Evolutionary conservation across 2,113 vertebrate genomes (phyloP).

Genomic region (Pelvicachromis taeniatus): DNA sequence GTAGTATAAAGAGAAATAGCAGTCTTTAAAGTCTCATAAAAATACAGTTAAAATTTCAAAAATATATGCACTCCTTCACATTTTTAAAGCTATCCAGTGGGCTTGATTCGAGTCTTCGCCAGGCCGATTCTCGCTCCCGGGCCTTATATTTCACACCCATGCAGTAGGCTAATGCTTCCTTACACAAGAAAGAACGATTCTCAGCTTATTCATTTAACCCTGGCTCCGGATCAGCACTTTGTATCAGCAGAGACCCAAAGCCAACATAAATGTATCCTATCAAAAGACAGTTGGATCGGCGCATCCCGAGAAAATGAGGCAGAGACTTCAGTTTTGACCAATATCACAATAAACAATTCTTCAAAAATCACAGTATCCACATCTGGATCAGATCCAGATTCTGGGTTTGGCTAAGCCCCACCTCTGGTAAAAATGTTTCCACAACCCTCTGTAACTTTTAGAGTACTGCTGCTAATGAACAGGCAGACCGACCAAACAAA

Average conservation of each 20-base stretch:
- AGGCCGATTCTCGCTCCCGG: accelerated
- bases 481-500: not conserved
- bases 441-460: not conserved
- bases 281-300: not conserved
- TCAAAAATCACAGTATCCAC: not conserved
- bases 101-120: not conserved
- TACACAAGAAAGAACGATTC: not conserved
- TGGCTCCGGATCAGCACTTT: not conserved
- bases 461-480: not conserved
- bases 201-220: not conserved
- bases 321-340: not conserved
- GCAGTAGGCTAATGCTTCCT: not conserved
- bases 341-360: not conserved
- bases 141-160: not conserved
- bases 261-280: not conserved
- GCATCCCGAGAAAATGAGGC: not conserved
- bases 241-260: not conserved
- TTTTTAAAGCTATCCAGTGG: not conserved
- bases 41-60: too few species aligned
- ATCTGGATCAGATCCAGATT: not conserved
- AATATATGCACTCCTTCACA: too few species aligned
- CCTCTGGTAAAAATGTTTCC: accelerated
- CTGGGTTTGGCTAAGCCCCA: not conserved
- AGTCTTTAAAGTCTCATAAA: too few species aligned
- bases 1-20: not conserved